Base-by-base conservation (phyloP, 2,888 invertebrate genomes). In the Uropetala carovei region DNA sequence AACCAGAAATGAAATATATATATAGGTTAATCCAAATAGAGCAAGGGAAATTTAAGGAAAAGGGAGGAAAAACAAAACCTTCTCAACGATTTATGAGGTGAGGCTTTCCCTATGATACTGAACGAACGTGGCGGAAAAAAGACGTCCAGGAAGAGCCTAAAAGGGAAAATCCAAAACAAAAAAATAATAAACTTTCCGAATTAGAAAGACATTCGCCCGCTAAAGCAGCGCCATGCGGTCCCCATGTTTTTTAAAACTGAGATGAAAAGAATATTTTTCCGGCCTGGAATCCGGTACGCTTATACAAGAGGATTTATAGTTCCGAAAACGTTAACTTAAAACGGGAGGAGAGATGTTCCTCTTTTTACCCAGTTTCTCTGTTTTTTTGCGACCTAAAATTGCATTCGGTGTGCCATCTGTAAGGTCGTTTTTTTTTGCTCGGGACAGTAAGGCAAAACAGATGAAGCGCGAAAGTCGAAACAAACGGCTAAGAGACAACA, bases 241-340 rank as follows among this genome's bases (percentile, higher is more conserved):
- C 2, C 64, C n/a, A 16, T 14, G 18, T 64, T 64, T 27, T 27
- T 11, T 27, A 27, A 27, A 27, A 75, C 22, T 8, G 75, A 75
- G 75, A 3, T 27, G 75, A 75, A 75, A 22, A 13, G 18, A 18
- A 18, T 60, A 27, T 75, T 75, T 75, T 75, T 75, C 11, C 27
- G 8, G 27, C n/a, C 68, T 22, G 22, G 68, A 75, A 75, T 27
- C 75, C 75, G 22, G 22, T 75, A 27, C 75, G 75, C 75, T 22
- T 75, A 22, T 22, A 75, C 75, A 27, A 22, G 75, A 75, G 75
- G 75, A 75, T 75, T 75, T 75, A 11, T 27, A 75, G 75, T 75
- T 13, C 13, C 75, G 75, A 75, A 75, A 75, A 75, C 7, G 75
- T 27, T 75, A n/a, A n/a, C 68, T 68, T 75, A 75, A 22, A 75